Evolutionary conservation across 2,888 invertebrate species (phyloP).

Genomic region (Himalopsyche anomala): DNA sequence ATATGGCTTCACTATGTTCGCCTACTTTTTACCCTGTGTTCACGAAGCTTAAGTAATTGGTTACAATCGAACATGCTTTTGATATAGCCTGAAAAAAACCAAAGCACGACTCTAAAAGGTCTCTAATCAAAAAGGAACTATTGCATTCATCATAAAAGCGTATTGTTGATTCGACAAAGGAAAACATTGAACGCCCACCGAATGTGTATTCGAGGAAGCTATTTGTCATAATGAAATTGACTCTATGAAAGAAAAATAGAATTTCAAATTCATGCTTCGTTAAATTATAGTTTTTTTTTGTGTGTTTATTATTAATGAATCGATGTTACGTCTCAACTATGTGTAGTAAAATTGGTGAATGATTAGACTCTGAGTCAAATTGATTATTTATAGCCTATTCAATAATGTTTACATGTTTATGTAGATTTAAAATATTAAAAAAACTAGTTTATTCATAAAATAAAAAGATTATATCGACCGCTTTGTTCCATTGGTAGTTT

Average conservation of each 20-base stretch:
- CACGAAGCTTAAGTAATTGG: conserved; percentile 7
- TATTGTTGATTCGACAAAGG: conserved; percentile 7
- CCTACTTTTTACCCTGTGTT: background rate
- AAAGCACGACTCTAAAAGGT: background rate
- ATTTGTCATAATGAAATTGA: background rate
- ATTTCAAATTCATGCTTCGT: background rate
- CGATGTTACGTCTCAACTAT: no score
- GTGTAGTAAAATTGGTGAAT: no score
- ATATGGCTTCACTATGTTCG: background rate
- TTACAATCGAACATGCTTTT: background rate
- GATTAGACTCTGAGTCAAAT: no score
- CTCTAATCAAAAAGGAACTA: background rate
- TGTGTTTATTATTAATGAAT: background rate
- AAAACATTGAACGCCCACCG: background rate
- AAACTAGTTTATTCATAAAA: no score
- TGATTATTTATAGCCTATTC: no score
- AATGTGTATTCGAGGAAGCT: background rate
- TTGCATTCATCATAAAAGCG: background rate
- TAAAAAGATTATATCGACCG: no score
- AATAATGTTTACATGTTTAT: no score
- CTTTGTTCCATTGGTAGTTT: no score
- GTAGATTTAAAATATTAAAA: no score
- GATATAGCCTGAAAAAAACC: background rate
- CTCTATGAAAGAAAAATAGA: background rate
- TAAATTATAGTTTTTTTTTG: background rate